A percentile compares a stretch with the other conserved stretches of the same genome.
phyloP scores from a whole-genome alignment of 2,888 invertebrate genomes.

The Lasioglossum morio region DNA sequence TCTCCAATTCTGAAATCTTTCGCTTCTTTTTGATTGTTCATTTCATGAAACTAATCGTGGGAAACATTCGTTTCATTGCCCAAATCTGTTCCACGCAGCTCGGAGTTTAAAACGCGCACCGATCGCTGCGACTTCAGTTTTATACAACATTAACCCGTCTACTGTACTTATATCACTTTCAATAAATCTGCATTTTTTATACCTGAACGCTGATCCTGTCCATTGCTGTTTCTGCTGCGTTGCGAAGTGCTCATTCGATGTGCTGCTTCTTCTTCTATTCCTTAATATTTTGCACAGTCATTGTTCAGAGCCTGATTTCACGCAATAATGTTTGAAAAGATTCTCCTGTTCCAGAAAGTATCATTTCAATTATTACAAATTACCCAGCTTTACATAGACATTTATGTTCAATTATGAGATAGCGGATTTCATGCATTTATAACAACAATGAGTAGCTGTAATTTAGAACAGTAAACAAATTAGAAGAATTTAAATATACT shows the following conservation, averaged over 20 bases:
- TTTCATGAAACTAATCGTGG: not conserved
- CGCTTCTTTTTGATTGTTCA: not conserved
- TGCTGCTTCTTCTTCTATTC: not conserved
- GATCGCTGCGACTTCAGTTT: conserved; percentile 52
- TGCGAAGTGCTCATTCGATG: not conserved
- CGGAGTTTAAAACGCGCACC: conserved; percentile 46
- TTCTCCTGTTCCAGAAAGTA: not conserved
- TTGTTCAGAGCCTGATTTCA: not conserved
- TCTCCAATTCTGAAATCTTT: not conserved
- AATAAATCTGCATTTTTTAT: conserved; percentile 73
- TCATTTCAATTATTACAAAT: not conserved
- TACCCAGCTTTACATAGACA: not conserved
- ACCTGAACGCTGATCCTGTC: conserved; percentile 45
- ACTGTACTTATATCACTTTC: conserved; percentile 72
- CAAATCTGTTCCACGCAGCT: conserved; percentile 33
- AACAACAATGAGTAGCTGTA: too few species aligned
- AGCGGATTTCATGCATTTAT: too few species aligned
- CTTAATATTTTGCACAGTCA: not conserved
- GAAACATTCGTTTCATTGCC: not conserved
- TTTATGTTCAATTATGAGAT: too few species aligned
- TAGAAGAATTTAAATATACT: too few species aligned
- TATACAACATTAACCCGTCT: conserved; percentile 54
- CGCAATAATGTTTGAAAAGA: too few species aligned
- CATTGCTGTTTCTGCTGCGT: conserved; percentile 5
- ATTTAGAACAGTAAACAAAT: too few species aligned